Base-by-base conservation (phyloP, 2,797 vertebrate species). In the Tenualosa thibaudeaui region DNA sequence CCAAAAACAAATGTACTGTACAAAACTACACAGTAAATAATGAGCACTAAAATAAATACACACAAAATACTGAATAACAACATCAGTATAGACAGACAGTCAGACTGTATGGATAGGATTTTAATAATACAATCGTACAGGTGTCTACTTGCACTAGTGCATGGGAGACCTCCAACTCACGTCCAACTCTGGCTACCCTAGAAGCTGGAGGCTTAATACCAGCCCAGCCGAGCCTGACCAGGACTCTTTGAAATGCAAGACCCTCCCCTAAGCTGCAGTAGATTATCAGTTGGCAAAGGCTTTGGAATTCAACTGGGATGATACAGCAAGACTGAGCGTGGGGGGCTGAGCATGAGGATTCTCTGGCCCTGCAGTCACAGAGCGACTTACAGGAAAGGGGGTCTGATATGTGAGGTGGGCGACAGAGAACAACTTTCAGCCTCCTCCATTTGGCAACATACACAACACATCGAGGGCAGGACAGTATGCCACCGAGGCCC, bases 161-260 rank as follows among this genome's bases (percentile, higher is more conserved):
- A 15, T 1, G 37, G 71, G 51, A 81, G 87, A 88, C 87, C 86
- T 90, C 90, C 81, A 81, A 83, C 87, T 86, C 43, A 15, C 2
- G 15, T 17, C 88, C 68, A 78, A 82, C 51, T 46, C 86, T 81
- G 86, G 83, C 83, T 86, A 17, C 50, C 40, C 51, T 37, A 82
- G 58, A 58, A 85, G 71, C 82, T 86, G 24, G 19, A 13, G 49
- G 84, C 81, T 60, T 81, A 88, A 88, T 88, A 86, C 15, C 5
- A 46, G 71, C 81, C 2, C 15, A 51, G 56, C 56, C 86, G 17
- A 54, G 10, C 50, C 53, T 87, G 83, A 87, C 81, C 85, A 31
- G 62, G 46, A 31, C 1, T 2, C 85, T 89, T 88, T 91, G 87
- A 93, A 92, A 90, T 85, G 50, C 51, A 85, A 88, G 88, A 88